Percentiles rank a stretch among this genome's conserved stretches.
Conservation (phyloP, 1,140 invertebrate species). For the Spodoptera litura region DNA sequence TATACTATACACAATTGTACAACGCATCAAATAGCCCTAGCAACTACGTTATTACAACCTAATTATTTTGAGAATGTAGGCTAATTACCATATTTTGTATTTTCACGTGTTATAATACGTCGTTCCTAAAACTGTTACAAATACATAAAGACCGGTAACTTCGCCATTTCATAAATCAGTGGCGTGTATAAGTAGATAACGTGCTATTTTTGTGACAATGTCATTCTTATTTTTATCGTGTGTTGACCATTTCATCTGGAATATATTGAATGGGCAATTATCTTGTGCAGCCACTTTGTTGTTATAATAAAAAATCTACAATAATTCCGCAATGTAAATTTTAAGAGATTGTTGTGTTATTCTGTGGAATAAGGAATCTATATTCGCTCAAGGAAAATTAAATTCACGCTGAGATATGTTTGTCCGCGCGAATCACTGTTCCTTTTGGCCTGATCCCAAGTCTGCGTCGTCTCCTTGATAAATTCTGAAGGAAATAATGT, state of each 20-base stretch:
- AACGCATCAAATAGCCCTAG: background rate
- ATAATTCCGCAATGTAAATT: conserved; percentile 13
- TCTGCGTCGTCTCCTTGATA: conserved; percentile 64
- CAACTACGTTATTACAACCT: background rate
- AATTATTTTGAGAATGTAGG: background rate
- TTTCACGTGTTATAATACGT: background rate
- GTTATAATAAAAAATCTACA: conserved; percentile 12
- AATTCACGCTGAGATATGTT: conserved; percentile 46
- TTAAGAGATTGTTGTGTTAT: background rate
- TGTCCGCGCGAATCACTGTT: conserved; percentile 50
- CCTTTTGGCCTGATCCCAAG: conserved; percentile 71
- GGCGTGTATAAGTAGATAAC: conserved; percentile 20
- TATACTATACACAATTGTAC: background rate
- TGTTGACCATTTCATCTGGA: conserved; percentile 20
- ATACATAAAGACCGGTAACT: background rate
- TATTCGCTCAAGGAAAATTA: conserved; percentile 50
- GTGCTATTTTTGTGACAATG: conserved; percentile 29
- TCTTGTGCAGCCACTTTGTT: conserved; percentile 23
- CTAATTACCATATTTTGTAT: background rate
- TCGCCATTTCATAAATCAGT: background rate
- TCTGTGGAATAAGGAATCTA: conserved; percentile 31
- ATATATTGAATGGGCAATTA: conserved; percentile 46
- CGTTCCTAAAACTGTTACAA: background rate
- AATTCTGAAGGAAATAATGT: conserved; percentile 61
- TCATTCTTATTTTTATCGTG: conserved; percentile 36